These are phyloP conservation scores for Butorides virescens DNA, from an alignment of 2,113 vertebrate species.

Conservation along the genomic window DNA sequence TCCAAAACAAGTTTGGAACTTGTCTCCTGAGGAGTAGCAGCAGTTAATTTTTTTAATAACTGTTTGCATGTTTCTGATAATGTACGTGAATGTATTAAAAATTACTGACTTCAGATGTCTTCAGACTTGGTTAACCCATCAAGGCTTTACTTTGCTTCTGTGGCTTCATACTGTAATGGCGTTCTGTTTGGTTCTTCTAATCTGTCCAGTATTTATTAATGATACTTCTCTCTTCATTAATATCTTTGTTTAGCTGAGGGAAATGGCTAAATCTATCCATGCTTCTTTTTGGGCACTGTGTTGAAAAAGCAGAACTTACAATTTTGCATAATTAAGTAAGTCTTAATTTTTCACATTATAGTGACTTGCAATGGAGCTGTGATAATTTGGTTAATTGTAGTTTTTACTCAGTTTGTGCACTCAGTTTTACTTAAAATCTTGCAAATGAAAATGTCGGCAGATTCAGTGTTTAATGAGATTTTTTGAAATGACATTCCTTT, in stretches of 20 bases:
- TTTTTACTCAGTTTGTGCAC: not conserved
- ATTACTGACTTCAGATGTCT: not conserved
- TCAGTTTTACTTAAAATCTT: not conserved
- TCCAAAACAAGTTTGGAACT: not conserved
- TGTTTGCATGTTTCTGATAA: not conserved
- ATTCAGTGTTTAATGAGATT: not conserved
- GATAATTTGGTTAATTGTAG: not conserved
- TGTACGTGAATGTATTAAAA: not conserved
- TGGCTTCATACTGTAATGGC: not conserved
- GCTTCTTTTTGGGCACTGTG: not conserved
- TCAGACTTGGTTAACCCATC: not conserved
- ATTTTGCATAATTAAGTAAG: not conserved
- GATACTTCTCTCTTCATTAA: not conserved
- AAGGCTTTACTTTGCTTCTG: not conserved
- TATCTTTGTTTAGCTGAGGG: not conserved
- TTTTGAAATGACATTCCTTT: not conserved
- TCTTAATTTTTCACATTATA: not conserved
- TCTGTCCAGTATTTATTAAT: not conserved
- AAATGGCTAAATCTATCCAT: not conserved
- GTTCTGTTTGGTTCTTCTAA: not conserved
- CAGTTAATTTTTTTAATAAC: not conserved
- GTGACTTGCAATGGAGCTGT: not conserved
- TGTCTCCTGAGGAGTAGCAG: not conserved
- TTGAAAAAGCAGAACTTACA: not conserved
- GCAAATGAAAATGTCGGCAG: not conserved